Percentiles rank a stretch among this genome's conserved stretches.
Evolutionary conservation across 2,113 vertebrate species (phyloP).

Genomic region (Rattus rattus): DNA sequence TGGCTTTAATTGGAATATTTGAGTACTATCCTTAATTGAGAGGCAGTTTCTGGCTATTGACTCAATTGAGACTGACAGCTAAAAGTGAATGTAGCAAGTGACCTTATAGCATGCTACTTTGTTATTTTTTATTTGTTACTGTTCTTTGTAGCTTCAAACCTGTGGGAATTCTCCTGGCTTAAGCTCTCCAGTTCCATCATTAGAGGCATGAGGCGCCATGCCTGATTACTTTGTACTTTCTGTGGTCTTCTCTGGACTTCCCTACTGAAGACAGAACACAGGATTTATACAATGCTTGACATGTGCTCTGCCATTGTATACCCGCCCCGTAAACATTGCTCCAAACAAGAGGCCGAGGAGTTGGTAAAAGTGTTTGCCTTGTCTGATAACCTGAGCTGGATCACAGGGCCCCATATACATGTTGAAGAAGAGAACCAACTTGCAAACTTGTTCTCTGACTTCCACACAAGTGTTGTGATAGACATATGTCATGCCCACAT

Average conservation of each 20-base stretch:
- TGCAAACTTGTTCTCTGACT: not conserved
- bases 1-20: not conserved
- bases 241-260: too few relatives aligned
- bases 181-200: not conserved
- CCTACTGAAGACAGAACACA: too few relatives aligned
- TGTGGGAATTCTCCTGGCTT: not conserved
- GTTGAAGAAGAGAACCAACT: not conserved
- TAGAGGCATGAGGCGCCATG: not conserved
- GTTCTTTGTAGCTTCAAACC: not conserved
- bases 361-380: not conserved
- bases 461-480: not conserved
- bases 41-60: not conserved
- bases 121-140: not conserved
- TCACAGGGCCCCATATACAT: not conserved
- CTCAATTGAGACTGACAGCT: too few relatives aligned
- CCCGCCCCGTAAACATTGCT: not conserved
- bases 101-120: not conserved
- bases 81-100: not conserved
- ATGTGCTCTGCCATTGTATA: not conserved
- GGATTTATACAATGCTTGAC: not conserved
- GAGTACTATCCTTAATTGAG: not conserved
- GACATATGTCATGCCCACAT: too few relatives aligned
- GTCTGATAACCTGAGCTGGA: not conserved
- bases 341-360: too few relatives aligned
- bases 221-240: not conserved